Percentiles rank a stretch among this genome's conserved stretches.
phyloP scores from a whole-genome alignment of 1,140 invertebrate genomes.

The Ceratina australensis region DNA sequence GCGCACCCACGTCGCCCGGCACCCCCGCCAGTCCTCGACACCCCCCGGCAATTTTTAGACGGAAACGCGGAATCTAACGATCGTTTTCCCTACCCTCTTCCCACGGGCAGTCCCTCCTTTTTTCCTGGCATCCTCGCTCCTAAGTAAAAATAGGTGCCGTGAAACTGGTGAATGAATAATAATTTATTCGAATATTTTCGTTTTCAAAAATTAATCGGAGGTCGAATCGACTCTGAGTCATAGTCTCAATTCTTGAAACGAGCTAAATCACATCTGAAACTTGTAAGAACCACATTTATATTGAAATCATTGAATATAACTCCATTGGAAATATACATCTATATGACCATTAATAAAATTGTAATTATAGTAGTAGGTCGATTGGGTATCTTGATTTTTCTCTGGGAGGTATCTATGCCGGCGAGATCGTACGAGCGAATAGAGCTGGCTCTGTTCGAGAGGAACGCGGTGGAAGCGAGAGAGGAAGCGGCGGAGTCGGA shows the following conservation, averaged over 20 bases:
- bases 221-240: no score
- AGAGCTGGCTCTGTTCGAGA: conserved; percentile 2
- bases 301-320: no score
- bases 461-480: not conserved
- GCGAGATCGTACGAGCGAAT: conserved; percentile 29
- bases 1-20: not conserved
- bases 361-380: not conserved
- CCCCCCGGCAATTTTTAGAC: conserved; percentile 24
- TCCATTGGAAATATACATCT: no score
- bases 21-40: not conserved
- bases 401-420: not conserved
- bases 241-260: no score
- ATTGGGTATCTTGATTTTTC: conserved; percentile 9
- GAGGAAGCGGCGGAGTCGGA: conserved; percentile 55
- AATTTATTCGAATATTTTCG: no score
- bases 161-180: no score
- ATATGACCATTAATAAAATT: no score
- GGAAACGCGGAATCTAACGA: conserved; percentile 29
- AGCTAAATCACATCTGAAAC: no score
- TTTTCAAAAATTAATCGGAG: no score
- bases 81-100: not conserved
- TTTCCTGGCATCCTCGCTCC: not conserved
- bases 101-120: not conserved
- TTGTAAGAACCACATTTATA: no score
- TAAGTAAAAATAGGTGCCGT: no score